Evolutionary conservation across 2,888 invertebrate species (phyloP), one percentile per base, ranked within the genome.

Genomic region (Chloroclystis v-ata): DNA sequence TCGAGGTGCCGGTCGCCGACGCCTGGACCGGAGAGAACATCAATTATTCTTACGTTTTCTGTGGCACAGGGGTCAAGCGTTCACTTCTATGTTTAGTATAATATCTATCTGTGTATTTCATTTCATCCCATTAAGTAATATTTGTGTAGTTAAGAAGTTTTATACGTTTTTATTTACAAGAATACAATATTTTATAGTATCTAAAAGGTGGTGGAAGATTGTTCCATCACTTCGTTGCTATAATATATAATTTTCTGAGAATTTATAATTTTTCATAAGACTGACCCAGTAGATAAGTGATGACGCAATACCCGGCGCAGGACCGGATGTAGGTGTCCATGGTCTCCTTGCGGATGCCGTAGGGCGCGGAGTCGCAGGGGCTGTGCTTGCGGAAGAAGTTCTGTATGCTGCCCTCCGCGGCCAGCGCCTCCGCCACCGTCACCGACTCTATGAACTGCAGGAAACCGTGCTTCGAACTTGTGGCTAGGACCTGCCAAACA

Each of bases 1-100:
- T 99, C 99, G 57, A 99, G 89, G 89, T 99, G 99, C 4, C 99
- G 91, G 85, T 99, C 99, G 4, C 98, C 99, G 0, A 99, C 97
- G 16, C 99, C 99, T 90, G 63, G n/a, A n/a, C n/a, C n/a, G n/a
- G n/a, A 20, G 5, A 20, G 20, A 20, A 20, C 5, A 5, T 2
- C 3, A 20, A 20, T 20, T 4, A 20, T 4, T 20, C 20, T 20
- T n/a, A n/a, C n/a, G n/a, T n/a, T n/a, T n/a, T n/a, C n/a, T n/a
- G n/a, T n/a, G n/a, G n/a, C n/a, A n/a, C n/a, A n/a, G n/a, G n/a
- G n/a, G n/a, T n/a, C n/a, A n/a, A n/a, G n/a, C n/a, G n/a, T n/a
- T n/a, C n/a, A n/a, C n/a, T n/a, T n/a, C n/a, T n/a, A n/a, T n/a
- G n/a, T n/a, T n/a, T n/a, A n/a, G n/a, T n/a, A n/a, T n/a, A n/a